Evolutionary conservation across 2,888 invertebrate genomes (phyloP), one percentile per base, ranked within the genome.

Genomic region (Eupithecia centaureata): DNA sequence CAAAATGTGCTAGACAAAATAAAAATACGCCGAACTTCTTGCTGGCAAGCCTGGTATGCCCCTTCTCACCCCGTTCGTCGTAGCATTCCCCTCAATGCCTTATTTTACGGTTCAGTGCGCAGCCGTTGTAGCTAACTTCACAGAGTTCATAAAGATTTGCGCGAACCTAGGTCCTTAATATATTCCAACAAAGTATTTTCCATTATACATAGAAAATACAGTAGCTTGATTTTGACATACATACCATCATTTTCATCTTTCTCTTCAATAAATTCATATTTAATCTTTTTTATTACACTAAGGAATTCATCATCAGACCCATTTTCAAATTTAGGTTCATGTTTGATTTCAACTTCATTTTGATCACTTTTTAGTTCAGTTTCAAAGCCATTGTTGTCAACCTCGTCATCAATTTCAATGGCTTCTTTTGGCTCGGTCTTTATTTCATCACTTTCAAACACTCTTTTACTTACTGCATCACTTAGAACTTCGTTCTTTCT

Each of bases 241-340:
- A n/a, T 57, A 88, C 87, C 83, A 77, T 84, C 84, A 71, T 84
- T 82, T 63, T 65, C 72, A 66, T 81, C 81, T 65, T 67, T 74
- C 65, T 81, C 81, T 28, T 82, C 79, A 35, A 68, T 38, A n/a
- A 76, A 79, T 77, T 88, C 87, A 82, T 84, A 78, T 74, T 87
- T 85, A 5, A 85, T 80, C 58, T 76, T 74, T 57, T 86, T 82
- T 22, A 88, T 80, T 5, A 84, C 86, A 82, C 86, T 88, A 0
- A 91, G 80, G 1, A 89, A 68, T 72, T 91, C 90, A 73, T 91
- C 84, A 35, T 91, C 91, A 13, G 73, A 73, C 27, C 63, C 60
- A 38, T 61, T 32, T 52, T 69, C 74, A 28, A 33, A 1, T 58
- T 68, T 71, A 10, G 30, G 66, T 66, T 73, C 73, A 33, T 59